These are phyloP conservation scores for Brachionus angularis DNA, from an alignment of 1,140 invertebrate species.

Conservation along the genomic window DNA sequence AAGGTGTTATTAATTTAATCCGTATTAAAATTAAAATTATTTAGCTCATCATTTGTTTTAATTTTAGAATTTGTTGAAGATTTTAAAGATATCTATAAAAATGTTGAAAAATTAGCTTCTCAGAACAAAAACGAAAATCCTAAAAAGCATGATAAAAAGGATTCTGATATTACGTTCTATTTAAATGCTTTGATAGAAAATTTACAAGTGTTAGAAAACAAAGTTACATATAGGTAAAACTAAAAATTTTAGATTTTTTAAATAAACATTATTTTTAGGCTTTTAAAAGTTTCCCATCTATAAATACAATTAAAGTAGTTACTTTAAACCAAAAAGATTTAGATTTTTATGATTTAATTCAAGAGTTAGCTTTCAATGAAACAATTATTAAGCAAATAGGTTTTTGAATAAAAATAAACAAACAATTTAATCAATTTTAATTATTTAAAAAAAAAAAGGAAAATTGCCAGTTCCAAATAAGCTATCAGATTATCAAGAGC, in stretches of 20 bases:
- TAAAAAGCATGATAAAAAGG: background rate
- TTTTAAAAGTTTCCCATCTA: background rate
- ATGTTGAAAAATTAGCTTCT: background rate
- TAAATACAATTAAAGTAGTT: background rate
- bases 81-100: constrained; percentile 1
- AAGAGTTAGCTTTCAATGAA: constrained; percentile 9
- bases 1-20: constrained; percentile 50
- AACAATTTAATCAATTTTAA: background rate
- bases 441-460: background rate
- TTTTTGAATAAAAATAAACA: background rate
- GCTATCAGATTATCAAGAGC: background rate
- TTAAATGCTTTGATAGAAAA: no score
- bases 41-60: background rate
- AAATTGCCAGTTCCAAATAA: constrained; percentile 14
- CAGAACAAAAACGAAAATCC: background rate
- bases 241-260: no score
- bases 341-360: background rate
- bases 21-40: background rate
- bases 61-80: constrained; percentile 22
- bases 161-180: no score
- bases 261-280: background rate
- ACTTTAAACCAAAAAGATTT: background rate
- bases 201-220: no score
- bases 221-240: no score
- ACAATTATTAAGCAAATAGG: constrained; percentile 5